These are phyloP conservation scores for Uloborus diversus DNA, from an alignment of 1,140 invertebrate species.

Conservation along the genomic window DNA sequence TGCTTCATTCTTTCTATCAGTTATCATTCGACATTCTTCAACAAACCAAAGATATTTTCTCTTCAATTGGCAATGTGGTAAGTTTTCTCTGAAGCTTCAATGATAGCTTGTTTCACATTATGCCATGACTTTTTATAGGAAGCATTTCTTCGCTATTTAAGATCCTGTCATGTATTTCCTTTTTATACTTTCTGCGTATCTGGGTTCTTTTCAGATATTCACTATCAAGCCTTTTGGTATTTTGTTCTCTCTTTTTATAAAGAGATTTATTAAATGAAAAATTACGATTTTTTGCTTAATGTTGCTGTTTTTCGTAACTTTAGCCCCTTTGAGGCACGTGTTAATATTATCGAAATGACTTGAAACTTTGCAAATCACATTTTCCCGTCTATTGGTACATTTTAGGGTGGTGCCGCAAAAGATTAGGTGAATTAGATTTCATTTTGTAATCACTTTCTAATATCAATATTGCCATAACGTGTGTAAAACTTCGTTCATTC, in stretches of 20 bases:
- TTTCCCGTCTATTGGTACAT: too few species aligned
- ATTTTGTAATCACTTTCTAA: too few species aligned
- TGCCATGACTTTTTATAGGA: background rate
- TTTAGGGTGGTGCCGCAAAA: too few species aligned
- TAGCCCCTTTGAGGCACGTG: too few species aligned
- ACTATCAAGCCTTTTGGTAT: background rate
- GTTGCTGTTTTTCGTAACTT: too few species aligned
- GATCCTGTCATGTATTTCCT: background rate
- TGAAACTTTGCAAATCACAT: too few species aligned
- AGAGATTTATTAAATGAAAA: background rate
- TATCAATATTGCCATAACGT: too few species aligned
- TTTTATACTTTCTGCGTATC: background rate
- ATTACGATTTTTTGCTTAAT: too few species aligned
- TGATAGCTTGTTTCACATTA: background rate
- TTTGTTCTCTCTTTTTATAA: background rate
- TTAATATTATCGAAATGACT: too few species aligned
- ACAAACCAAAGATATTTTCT: background rate
- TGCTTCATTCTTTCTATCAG: constrained; percentile 24
- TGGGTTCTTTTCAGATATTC: background rate
- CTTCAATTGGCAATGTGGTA: constrained; percentile 2
- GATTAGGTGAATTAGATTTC: too few species aligned
- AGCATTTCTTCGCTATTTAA: background rate
- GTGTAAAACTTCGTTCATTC: too few species aligned
- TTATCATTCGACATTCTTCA: background rate
- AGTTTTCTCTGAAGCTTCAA: background rate